Evolutionary conservation across 2,113 vertebrate genomes (phyloP).

Genomic region (Pycnonotus jocosus): DNA sequence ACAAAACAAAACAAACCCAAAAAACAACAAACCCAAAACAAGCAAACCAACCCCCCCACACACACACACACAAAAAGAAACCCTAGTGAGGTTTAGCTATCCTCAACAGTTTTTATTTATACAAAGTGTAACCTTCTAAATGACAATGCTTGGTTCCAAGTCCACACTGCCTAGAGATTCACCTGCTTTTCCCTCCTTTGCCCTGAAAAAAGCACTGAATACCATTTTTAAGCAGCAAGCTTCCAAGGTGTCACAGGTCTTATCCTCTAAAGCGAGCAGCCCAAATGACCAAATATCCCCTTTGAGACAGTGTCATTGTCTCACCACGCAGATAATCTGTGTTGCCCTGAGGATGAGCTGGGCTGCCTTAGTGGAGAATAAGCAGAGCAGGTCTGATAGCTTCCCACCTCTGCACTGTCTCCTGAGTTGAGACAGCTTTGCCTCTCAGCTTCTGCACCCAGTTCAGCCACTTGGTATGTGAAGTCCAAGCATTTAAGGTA

Average conservation of each 20-base stretch:
- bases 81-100: not conserved
- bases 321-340: accelerated
- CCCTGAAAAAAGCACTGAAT: not conserved
- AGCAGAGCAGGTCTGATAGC: not conserved
- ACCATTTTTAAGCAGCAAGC: not conserved
- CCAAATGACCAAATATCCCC: not conserved
- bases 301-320: not conserved
- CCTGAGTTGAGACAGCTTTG: not conserved
- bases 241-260: not conserved
- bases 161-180: not conserved
- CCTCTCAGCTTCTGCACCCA: accelerated
- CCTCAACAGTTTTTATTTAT: not conserved
- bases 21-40: no score
- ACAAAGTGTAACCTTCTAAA: not conserved
- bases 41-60: no score
- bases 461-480: accelerated
- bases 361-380: not conserved
- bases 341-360: not conserved
- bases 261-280: not conserved
- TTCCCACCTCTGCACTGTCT: not conserved
- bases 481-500: not conserved
- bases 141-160: not conserved
- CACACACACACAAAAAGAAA: no score
- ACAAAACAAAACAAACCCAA: no score
- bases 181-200: not conserved